Percentiles rank a stretch among this genome's conserved stretches.
Evolutionary conservation across 1,140 invertebrate species (phyloP).

Genomic region (Acromyrmex echinatior): DNA sequence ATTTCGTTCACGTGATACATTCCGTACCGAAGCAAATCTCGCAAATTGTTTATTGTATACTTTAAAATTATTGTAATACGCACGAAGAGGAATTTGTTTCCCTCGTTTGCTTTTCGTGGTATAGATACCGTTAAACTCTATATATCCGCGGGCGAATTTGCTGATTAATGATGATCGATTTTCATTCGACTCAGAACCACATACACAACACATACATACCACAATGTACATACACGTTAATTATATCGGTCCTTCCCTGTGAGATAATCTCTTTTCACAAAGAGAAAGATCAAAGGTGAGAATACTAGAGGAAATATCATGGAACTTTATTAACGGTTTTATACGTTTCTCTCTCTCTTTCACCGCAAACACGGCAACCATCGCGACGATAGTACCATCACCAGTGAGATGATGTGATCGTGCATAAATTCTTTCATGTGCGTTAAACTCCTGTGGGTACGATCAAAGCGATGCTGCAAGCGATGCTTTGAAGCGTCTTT

Average conservation of each 20-base stretch:
- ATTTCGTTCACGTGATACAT: not conserved
- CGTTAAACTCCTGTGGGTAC: slow-evolving; percentile 42
- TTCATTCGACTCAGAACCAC: not conserved
- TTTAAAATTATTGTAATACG: not conserved
- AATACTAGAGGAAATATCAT: not conserved
- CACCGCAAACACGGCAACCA: not conserved
- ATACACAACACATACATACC: slow-evolving; percentile 20
- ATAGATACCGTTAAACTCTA: not conserved
- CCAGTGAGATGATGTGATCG: slow-evolving; percentile 21
- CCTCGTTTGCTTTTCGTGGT: not conserved
- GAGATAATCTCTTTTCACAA: slow-evolving; percentile 13
- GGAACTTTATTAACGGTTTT: slow-evolving; percentile 28
- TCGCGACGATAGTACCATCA: not conserved
- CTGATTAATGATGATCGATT: not conserved
- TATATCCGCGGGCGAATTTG: slow-evolving; percentile 1
- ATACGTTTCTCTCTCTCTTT: not conserved
- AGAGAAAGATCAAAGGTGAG: too few relatives aligned
- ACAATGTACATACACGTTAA: not conserved
- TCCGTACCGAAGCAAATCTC: not conserved
- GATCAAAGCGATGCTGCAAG: too few relatives aligned
- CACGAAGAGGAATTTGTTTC: too few relatives aligned
- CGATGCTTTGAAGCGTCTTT: too few relatives aligned
- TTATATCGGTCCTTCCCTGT: not conserved
- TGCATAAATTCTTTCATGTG: slow-evolving; percentile 23
- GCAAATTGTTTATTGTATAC: not conserved